Percentiles rank a stretch among this genome's conserved stretches.
Evolutionary conservation across 2,888 invertebrate genomes (phyloP).

Genomic region (Pecten maximus): DNA sequence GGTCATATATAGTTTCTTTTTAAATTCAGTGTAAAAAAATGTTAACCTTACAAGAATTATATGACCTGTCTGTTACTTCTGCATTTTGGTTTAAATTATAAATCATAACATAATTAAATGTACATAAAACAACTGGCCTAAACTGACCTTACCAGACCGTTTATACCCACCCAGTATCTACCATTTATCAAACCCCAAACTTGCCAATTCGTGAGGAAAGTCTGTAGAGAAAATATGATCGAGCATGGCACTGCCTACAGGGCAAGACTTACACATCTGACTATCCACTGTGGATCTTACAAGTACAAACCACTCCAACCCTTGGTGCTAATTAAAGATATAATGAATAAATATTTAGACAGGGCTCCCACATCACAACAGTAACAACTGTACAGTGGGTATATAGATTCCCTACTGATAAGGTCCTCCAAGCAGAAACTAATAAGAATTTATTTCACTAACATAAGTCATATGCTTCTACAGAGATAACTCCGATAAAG

Average conservation of each 20-base stretch:
- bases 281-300: not conserved
- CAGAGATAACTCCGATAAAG: not conserved
- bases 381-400: not conserved
- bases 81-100: too few species aligned
- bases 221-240: not conserved
- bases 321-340: constrained; percentile 13
- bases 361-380: not conserved
- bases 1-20: not conserved
- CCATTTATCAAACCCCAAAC: not conserved
- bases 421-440: not conserved
- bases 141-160: not conserved
- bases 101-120: not conserved
- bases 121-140: not conserved
- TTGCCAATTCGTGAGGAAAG: not conserved
- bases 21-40: too few species aligned
- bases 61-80: not conserved
- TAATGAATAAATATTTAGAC: constrained; percentile 30
- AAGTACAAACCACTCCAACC: not conserved
- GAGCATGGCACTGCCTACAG: not conserved
- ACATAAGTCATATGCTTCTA: not conserved
- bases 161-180: not conserved
- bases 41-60: not conserved
- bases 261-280: not conserved
- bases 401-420: not conserved
- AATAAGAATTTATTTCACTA: not conserved